Evolutionary conservation across 2,797 vertebrate species (phyloP).

Genomic region (Rhinogobio ventralis): DNA sequence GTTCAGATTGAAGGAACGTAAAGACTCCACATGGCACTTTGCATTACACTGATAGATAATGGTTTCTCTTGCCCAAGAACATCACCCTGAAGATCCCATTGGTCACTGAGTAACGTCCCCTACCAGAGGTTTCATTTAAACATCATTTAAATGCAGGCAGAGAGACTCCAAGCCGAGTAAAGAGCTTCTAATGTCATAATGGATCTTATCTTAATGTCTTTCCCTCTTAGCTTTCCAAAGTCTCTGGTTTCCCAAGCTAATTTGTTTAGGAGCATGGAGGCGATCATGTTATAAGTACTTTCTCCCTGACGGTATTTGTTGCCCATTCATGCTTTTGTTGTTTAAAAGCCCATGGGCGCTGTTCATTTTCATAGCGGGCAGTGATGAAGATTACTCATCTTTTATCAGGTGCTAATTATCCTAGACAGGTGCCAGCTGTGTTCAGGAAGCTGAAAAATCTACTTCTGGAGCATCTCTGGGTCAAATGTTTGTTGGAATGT

Average conservation of each 20-base stretch:
- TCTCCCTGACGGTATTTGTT: not conserved
- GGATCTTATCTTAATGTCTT: constrained; percentile 33
- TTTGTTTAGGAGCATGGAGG: constrained; percentile 21
- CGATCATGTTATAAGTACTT: constrained; percentile 13
- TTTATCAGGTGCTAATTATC: constrained; percentile 17
- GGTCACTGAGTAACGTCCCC: constrained; percentile 27
- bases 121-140: constrained; percentile 29
- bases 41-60: constrained; percentile 19
- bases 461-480: not conserved
- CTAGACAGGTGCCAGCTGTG: not conserved
- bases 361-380: not conserved
- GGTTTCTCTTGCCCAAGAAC: constrained; percentile 25
- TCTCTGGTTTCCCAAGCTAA: constrained; percentile 23
- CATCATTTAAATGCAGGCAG: constrained; percentile 13
- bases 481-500: not conserved
- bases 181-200: constrained; percentile 43
- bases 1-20: constrained; percentile 13
- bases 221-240: constrained; percentile 17
- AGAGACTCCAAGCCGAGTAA: constrained; percentile 27
- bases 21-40: constrained; percentile 8
- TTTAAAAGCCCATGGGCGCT: constrained; percentile 9
- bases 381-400: constrained; percentile 4
- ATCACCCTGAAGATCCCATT: constrained; percentile 15
- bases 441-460: not conserved
- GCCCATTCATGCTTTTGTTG: constrained; percentile 7